Percentiles rank a stretch among this genome's conserved stretches.
Evolutionary conservation across 2,888 invertebrate species (phyloP).

Genomic region (Chloroclysta siterata): DNA sequence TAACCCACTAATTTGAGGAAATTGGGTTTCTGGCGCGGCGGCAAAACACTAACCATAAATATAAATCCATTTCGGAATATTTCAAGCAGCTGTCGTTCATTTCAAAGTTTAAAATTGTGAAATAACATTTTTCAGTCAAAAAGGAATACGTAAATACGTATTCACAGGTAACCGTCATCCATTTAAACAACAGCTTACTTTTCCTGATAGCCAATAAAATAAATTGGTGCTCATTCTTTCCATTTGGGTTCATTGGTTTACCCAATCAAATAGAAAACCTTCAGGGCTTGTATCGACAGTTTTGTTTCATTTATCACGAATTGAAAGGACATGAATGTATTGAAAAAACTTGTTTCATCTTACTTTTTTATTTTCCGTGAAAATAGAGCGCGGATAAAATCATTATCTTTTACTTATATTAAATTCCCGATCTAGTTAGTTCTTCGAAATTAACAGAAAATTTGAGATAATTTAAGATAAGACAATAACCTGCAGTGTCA

Average conservation of each 20-base stretch:
- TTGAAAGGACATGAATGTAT: constrained; percentile 14
- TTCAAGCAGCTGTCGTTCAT: constrained; percentile 9
- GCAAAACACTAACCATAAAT: constrained; percentile 24
- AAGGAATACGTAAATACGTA: background rate
- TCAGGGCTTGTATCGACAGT: constrained; percentile 22
- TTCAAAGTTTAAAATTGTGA: background rate
- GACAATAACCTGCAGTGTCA: constrained; percentile 65
- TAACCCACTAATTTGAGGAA: constrained; percentile 30
- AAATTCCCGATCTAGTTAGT: background rate
- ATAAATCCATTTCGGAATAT: constrained; percentile 4
- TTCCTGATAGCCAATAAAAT: constrained; percentile 27
- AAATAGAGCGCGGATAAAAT: constrained; percentile 6
- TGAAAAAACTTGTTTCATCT: constrained; percentile 14
- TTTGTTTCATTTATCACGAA: constrained; percentile 11
- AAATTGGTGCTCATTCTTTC: constrained; percentile 35
- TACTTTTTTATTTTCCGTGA: constrained; percentile 8
- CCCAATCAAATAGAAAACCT: constrained; percentile 34
- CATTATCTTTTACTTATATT: background rate
- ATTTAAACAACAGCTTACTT: constrained; percentile 9
- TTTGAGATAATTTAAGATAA: constrained; percentile 1
- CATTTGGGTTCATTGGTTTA: constrained; percentile 33
- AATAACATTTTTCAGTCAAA: background rate
- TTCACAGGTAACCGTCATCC: background rate
- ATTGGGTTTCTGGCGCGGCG: constrained; percentile 25
- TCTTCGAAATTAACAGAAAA: background rate